phyloP scores from a whole-genome alignment of 2,888 invertebrate genomes.

The Hymenopus coronatus region DNA sequence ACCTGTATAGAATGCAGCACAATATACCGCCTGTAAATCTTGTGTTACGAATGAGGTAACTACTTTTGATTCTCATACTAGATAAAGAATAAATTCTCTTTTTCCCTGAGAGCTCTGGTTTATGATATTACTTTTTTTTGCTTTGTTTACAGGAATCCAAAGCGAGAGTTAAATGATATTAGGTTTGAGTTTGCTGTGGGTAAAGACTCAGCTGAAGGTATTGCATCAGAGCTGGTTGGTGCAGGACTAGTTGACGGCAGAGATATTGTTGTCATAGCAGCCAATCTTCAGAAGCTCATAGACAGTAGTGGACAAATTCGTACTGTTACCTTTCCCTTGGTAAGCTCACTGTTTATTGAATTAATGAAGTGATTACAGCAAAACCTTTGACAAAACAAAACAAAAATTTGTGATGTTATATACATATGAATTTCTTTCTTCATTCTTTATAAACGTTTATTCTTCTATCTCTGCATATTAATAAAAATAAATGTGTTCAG shows the following conservation, averaged over 20 bases:
- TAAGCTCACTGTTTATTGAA: slow-evolving; percentile 45
- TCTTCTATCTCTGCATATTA: too few species aligned
- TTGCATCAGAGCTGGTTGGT: slow-evolving; percentile 89
- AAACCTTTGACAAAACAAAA: too few species aligned
- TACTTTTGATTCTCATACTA: neutral
- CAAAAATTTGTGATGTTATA: too few species aligned
- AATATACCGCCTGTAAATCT: slow-evolving; percentile 54
- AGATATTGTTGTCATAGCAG: slow-evolving; percentile 89
- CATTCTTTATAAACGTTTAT: too few species aligned
- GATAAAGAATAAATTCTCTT: neutral
- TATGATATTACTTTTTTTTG: neutral
- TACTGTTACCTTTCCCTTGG: slow-evolving; percentile 85
- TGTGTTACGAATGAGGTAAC: slow-evolving; percentile 81
- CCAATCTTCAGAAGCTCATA: slow-evolving; percentile 87
- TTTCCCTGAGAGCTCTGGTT: neutral
- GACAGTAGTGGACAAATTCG: slow-evolving; percentile 65
- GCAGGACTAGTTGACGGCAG: slow-evolving; percentile 91
- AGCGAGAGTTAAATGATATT: slow-evolving; percentile 93
- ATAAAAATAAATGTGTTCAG: too few species aligned
- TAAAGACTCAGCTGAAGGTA: slow-evolving; percentile 87
- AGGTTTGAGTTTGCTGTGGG: slow-evolving; percentile 93
- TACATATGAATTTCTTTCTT: too few species aligned
- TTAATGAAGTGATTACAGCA: too few species aligned
- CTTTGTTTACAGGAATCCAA: slow-evolving; percentile 65
- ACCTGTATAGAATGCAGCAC: slow-evolving; percentile 10